phyloP scores from a whole-genome alignment of 2,888 invertebrate species.

The Drosophila quinaria region DNA sequence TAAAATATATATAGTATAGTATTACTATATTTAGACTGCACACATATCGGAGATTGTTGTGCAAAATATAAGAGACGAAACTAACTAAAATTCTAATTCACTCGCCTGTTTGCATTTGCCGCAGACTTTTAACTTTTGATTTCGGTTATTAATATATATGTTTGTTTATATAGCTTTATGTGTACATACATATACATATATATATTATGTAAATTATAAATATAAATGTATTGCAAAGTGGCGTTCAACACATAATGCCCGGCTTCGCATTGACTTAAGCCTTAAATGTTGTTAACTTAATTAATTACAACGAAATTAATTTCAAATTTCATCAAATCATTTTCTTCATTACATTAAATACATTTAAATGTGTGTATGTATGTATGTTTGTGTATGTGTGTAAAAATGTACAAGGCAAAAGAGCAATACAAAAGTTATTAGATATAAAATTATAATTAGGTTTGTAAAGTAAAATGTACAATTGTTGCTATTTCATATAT shows the following conservation, averaged over 20 bases:
- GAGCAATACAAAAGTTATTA: conserved; percentile 63
- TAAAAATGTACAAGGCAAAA: conserved; percentile 77
- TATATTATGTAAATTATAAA: conserved; percentile 60
- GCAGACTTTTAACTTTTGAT: conserved; percentile 66
- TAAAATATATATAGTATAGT: conserved; percentile 10
- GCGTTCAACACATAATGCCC: conserved; percentile 59
- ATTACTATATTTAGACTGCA: conserved; percentile 12
- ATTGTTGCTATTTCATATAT: conserved; percentile 77
- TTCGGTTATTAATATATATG: conserved; percentile 58
- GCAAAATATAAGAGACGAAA: conserved; percentile 6
- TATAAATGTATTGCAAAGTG: conserved; percentile 77
- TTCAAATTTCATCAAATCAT: conserved; percentile 33
- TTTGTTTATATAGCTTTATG: conserved; percentile 27
- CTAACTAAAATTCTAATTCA: conserved; percentile 60
- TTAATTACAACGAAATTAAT: conserved; percentile 45
- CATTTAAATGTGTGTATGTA: conserved; percentile 37
- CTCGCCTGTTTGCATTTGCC: conserved; percentile 40
- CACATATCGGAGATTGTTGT: conserved; percentile 14
- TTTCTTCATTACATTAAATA: conserved; percentile 33
- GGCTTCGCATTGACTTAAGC: conserved; percentile 77
- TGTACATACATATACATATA: conserved; percentile 47
- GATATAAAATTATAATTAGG: conserved; percentile 72
- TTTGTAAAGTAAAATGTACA: conserved; percentile 75
- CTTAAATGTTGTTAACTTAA: conserved; percentile 71
- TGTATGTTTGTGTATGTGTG: conserved; percentile 49